Evolutionary conservation across 2,797 vertebrate species (phyloP).

Genomic region (Alcedo quadribrachys): DNA sequence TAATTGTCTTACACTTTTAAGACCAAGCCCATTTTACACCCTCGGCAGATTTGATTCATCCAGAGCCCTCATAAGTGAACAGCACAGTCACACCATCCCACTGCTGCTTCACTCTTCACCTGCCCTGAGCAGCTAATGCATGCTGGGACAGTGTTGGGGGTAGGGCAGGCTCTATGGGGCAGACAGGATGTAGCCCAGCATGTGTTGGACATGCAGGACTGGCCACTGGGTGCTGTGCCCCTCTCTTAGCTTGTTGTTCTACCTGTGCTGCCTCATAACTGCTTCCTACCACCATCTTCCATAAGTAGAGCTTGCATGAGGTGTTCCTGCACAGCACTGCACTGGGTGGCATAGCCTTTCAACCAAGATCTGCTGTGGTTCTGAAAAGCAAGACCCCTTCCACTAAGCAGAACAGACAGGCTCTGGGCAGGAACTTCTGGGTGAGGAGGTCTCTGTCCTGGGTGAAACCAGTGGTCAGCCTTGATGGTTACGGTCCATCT

Average conservation of each 20-base stretch:
- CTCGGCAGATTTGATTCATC: background rate
- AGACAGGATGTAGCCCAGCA: background rate
- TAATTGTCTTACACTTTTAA: background rate
- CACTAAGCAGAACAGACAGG: background rate
- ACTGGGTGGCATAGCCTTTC: background rate
- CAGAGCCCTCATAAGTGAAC: background rate
- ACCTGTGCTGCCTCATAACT: background rate
- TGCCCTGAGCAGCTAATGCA: background rate
- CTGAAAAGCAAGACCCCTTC: background rate
- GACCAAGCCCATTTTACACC: background rate
- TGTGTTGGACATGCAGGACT: background rate
- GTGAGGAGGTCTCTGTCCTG: background rate
- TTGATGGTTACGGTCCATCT: background rate
- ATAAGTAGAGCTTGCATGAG: background rate
- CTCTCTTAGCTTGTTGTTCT: background rate
- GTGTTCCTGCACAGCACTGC: background rate
- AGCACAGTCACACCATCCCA: background rate
- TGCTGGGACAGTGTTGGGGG: background rate
- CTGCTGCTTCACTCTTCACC: background rate
- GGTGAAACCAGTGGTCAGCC: background rate
- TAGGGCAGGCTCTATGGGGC: background rate
- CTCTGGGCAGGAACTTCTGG: background rate
- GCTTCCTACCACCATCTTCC: background rate
- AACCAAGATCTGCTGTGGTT: background rate
- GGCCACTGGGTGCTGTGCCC: background rate